phyloP scores from a whole-genome alignment of 1,140 invertebrate genomes.

The Eriocheir sinensis region DNA sequence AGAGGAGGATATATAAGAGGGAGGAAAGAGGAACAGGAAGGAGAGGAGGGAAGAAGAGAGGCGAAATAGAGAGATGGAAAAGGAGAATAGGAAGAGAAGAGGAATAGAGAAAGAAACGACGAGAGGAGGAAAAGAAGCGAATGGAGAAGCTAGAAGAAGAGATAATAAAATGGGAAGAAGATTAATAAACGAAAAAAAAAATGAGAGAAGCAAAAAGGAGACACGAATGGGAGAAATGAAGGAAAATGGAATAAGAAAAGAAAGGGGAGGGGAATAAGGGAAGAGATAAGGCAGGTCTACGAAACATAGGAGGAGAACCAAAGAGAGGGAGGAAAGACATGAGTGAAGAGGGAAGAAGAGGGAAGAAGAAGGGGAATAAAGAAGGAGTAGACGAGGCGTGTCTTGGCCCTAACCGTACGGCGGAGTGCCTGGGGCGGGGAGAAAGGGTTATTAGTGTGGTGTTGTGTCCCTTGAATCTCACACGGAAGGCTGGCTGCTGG shows the following conservation, averaged over 20 bases:
- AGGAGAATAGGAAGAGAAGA: background rate
- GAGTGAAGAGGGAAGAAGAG: background rate
- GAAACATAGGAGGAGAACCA: background rate
- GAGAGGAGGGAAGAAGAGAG: background rate
- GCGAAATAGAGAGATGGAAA: background rate
- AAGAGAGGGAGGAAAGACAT: background rate
- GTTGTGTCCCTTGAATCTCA: constrained; percentile 19
- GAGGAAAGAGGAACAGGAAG: too few relatives aligned
- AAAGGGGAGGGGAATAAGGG: background rate
- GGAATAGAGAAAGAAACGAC: background rate
- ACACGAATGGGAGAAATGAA: background rate
- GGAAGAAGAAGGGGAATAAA: background rate
- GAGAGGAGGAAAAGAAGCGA: background rate
- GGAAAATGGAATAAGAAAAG: background rate
- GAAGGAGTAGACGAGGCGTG: background rate
- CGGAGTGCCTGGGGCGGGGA: background rate
- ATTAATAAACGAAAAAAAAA: background rate
- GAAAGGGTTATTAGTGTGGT: background rate
- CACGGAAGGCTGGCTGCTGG: background rate
- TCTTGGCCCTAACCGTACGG: background rate
- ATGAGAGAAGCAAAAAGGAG: background rate
- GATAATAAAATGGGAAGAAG: background rate
- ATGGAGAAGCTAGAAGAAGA: background rate
- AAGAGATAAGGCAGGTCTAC: background rate
- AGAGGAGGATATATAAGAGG: too few relatives aligned